Conservation (phyloP, 2,888 invertebrate species). For the Hoplodrina blanda region DNA sequence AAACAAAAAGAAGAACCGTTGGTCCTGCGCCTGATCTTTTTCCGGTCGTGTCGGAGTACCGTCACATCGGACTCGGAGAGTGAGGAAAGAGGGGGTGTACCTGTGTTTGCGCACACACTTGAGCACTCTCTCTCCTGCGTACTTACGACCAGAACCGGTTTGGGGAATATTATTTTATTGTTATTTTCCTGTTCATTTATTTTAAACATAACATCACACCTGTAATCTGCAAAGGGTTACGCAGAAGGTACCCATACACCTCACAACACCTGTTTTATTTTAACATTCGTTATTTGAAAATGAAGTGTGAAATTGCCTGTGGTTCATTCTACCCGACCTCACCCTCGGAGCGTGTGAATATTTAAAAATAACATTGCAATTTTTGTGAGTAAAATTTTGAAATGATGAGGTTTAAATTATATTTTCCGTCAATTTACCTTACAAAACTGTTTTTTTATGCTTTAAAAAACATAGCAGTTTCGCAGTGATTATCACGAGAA, state of each 20-base stretch:
- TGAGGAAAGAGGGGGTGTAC: too few species aligned
- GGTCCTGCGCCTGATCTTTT: too few species aligned
- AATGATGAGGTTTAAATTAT: conserved; percentile 29
- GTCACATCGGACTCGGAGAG: too few species aligned
- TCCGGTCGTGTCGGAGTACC: too few species aligned
- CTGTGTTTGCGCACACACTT: too few species aligned
- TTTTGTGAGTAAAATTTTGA: conserved; percentile 27
- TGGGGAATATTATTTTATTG: too few species aligned
- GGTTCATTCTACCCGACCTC: conserved; percentile 10
- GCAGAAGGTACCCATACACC: too few species aligned
- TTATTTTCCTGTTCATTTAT: conserved; percentile 26
- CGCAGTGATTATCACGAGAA: background rate
- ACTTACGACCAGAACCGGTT: too few species aligned
- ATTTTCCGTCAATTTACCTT: conserved; percentile 8
- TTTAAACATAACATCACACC: background rate
- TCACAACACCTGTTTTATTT: background rate
- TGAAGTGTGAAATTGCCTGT: conserved; percentile 27
- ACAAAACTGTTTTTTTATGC: background rate
- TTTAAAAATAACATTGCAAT: conserved; percentile 37
- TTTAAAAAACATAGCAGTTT: background rate
- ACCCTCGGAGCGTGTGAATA: conserved; percentile 25
- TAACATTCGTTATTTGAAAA: conserved; percentile 20
- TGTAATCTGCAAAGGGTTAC: too few species aligned
- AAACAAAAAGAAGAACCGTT: too few species aligned
- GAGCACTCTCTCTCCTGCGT: too few species aligned